phyloP scores from a whole-genome alignment of 2,888 invertebrate genomes.

The Conomelus anceps region DNA sequence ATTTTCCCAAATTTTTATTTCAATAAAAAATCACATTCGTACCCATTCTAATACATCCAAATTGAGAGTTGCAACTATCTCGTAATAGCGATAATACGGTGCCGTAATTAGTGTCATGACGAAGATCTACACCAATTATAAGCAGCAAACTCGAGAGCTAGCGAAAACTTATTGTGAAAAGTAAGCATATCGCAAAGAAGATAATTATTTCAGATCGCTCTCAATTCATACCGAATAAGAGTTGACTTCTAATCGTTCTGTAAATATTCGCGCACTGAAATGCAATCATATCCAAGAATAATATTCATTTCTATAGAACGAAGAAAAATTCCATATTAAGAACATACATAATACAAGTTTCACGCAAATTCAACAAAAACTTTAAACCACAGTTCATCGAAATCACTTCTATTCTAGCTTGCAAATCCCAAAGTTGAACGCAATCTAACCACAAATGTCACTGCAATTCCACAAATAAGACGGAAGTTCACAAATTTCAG shows the following conservation, averaged over 20 bases:
- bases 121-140: not conserved
- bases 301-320: not conserved
- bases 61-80: not conserved
- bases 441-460: not conserved
- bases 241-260: not conserved
- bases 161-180: not conserved
- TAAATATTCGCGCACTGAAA: not conserved
- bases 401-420: not conserved
- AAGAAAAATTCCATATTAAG: not conserved
- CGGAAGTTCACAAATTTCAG: not conserved
- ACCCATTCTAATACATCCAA: not conserved
- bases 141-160: not conserved
- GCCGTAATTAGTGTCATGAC: not conserved
- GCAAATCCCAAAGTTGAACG: not conserved
- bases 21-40: not conserved
- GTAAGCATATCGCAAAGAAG: not conserved
- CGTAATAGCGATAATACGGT: not conserved
- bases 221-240: not conserved
- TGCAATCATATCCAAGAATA: not conserved
- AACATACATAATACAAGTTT: not conserved
- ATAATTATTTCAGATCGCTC: not conserved
- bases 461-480: not conserved
- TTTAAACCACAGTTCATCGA: not conserved
- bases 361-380: not conserved
- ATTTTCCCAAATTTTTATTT: constrained; percentile 48